Evolutionary conservation across 2,113 vertebrate species (phyloP), one percentile per base, ranked within the genome.

Genomic region (Percina caprodes): DNA sequence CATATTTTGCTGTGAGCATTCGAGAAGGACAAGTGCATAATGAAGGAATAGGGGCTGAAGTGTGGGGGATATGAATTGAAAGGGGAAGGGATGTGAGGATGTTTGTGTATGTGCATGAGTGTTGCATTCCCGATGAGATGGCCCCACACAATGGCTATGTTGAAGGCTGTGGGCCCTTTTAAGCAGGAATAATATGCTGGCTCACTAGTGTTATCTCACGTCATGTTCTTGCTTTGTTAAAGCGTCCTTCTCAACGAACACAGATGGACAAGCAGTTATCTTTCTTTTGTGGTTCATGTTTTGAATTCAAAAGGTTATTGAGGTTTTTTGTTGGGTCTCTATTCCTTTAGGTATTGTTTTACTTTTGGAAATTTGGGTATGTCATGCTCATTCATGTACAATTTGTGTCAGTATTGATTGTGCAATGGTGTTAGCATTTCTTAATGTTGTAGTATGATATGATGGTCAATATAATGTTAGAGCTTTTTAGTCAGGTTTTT

Each of bases 91-190:
- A 78, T 84, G 35, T 79, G 78, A 91, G 85, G 66, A 79, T 88
- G 76, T 90, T 87, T 79, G 69, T 85, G 77, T 80, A 42, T 84
- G 78, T 74, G 74, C 66, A 74, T 71, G 59, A 74, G 84, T 80
- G 80, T 86, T 87, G 61, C 76, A 74, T 85, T 90, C 74, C 66
- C 84, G 82, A 86, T 90, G 75, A 91, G 87, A 83, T 79, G 83
- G 69, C 72, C 72, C 60, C 70, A 67, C 49, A 56, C 71, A 91
- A 92, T 90, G 82, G 49, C 84, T 84, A 54, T 86, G 81, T 82
- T 89, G 89, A 92, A 92, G 88, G 92, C 85, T 76, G 80, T 18
- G 1, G 77, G 84, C 51, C 78, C 78, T 83, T 86, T 87, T 72
- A 83, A 86, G 69, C 21, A n/a, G 74, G 61, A 88, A 83, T 80